Evolutionary conservation across 2,888 invertebrate genomes (phyloP), one percentile per base, ranked within the genome.

Genomic region (Oeneis ivallda): DNA sequence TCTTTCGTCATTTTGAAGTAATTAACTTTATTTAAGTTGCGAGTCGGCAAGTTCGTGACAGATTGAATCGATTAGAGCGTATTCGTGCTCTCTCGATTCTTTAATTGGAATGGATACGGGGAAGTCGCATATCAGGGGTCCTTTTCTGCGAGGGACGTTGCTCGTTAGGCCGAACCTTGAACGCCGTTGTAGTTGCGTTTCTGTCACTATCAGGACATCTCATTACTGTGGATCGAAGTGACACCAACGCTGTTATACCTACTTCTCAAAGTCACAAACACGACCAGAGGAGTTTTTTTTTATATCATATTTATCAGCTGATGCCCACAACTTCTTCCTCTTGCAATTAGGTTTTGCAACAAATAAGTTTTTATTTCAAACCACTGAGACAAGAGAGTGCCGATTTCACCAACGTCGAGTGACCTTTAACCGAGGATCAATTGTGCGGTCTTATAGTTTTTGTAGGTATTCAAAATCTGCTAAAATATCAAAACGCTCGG

Each of bases 41-140:
- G 50, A 47, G 13, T 54, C 45, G 58, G 45, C 65, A 19, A 47
- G 68, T 65, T 76, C 77, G 78, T 78, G 78, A 78, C 77, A 75
- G 77, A 76, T 78, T 66, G 66, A 59, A 80, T 84, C 85, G 87
- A 86, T 85, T 81, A 79, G 75, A 75, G 69, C 71, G 67, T 75
- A 77, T 76, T 86, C 87, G 87, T 86, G 86, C 78, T 81, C 79
- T 77, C 79, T 76, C 80, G 78, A 80, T 79, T 76, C 83, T 75
- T 80, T 89, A 89, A 89, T 89, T 89, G 89, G 88, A 83, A 79
- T 78, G 77, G 78, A 75, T 79, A 76, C 77, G 74, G 76, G 62
- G 66, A 68, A 70, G 64, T 59, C 37, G 65, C 56, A 66, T 66
- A 69, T 72, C 26, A 15, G 45, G 64, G 50, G 57, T 34, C 45